A percentile compares a stretch with the other conserved stretches of the same genome.
Conservation (phyloP, 2,888 invertebrate species). For the Agrotis segetum region DNA sequence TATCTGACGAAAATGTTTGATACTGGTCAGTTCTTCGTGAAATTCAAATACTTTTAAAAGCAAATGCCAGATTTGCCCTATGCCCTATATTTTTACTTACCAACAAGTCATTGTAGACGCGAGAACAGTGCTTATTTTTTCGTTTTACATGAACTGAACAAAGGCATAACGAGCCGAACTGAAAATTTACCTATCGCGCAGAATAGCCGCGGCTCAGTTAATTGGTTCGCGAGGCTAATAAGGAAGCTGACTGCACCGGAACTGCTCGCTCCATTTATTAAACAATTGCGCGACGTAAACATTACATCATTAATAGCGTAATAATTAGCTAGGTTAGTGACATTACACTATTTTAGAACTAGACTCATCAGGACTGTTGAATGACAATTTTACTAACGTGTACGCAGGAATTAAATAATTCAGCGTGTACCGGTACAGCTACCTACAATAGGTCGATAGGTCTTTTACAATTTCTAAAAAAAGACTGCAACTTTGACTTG, state of each 20-base stretch:
- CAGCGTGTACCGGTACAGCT: no score
- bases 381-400: conserved; percentile 1
- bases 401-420: not conserved
- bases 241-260: conserved; percentile 89
- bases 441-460: no score
- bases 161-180: conserved; percentile 56
- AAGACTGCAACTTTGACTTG: no score
- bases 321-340: conserved; percentile 61
- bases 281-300: conserved; percentile 85
- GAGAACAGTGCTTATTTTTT: conserved; percentile 23
- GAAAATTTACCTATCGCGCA: conserved; percentile 81
- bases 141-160: conserved; percentile 48
- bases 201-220: conserved; percentile 80
- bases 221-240: conserved; percentile 87
- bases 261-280: conserved; percentile 87
- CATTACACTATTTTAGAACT: conserved; percentile 52
- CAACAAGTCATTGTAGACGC: conserved; percentile 12
- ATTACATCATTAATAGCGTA: conserved; percentile 77
- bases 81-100: not conserved
- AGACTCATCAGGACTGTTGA: not conserved
- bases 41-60: not conserved
- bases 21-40: conserved; percentile 13
- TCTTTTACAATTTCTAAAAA: no score
- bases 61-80: not conserved
- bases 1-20: conserved; percentile 10